Base-by-base conservation (phyloP, 2,113 vertebrate genomes). In the Alligator mississippiensis region DNA sequence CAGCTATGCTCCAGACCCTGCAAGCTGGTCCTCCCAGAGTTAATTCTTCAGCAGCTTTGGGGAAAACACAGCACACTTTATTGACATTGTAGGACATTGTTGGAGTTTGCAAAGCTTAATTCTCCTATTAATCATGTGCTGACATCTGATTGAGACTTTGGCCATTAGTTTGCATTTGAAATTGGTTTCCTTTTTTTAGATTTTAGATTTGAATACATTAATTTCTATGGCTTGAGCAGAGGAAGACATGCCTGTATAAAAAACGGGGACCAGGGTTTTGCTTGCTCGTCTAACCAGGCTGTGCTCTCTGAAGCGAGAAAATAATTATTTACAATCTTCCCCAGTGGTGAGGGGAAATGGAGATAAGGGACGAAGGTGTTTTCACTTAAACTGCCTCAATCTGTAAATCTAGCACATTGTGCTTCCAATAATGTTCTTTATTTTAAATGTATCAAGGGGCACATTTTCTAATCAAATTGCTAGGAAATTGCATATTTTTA, bases 251-350 rank as follows among this genome's bases (percentile, higher is more conserved):
- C 64, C 90, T 82, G 27, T 85, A 18, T 70, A 18, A 27, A 30
- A 92, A 94, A 80, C 89, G 55, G 72, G 55, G 72, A 4, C 63
- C 76, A 1, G 24, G 30, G 24, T 90, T 70, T 90, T 95, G 70
- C 70, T 95, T 92, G 75, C 81, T 92, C 81, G 87, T 95, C 93
- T 14, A 21, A 28, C 84, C 84, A 18, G 24, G 80, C 66, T 74
- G 84, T 89, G 64, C 75, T 80, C 90, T 87, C 89, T 93, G 84
- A 47, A 85, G 80, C 22, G 0, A 94, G 91, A 59, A 88, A 55
- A 47, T 87, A 79, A 77, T 95, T 89, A 63, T 89, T 89, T 94
- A 77, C 80, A 57, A 34, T 95, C 87, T 92, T 92, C 38, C 1
- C 80, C 92, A 77, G 0, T 2, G 78, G 82, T 21, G 79, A 85